Evolutionary conservation across 2,888 invertebrate genomes (phyloP), one percentile per base, ranked within the genome.

Genomic region (Tholera decimalis): DNA sequence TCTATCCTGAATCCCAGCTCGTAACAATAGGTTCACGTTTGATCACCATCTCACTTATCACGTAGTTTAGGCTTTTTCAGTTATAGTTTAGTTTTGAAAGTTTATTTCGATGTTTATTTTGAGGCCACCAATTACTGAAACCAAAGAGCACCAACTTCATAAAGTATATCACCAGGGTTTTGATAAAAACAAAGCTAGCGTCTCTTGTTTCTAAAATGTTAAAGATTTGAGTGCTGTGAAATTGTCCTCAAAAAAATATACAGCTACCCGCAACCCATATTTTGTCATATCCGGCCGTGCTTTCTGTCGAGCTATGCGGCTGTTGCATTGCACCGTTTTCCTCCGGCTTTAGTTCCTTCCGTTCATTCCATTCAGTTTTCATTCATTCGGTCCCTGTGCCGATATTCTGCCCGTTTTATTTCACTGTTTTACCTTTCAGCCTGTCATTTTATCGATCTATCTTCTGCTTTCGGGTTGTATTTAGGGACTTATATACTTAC

Each of bases 311-410:
- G 63, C 33, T 58, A 28, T 51, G 63, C 59, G 66, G 54, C 73
- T 71, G 73, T 76, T 74, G 76, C 73, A 73, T 77, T 72, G 59
- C 44, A 47, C 50, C 66, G 50, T 66, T 66, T 61, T 20, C 24
- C 30, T 56, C 62, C 73, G 68, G 59, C 61, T 59, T 56, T 50
- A 20, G 53, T 63, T 68, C 73, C 75, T 62, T 75, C 73, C 75
- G 77, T 59, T 66, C 65, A 43, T 61, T 74, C 71, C 74, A 76
- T 60, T 68, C 72, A 37, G 73, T 46, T 58, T 60, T 55, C 61
- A 56, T 72, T 72, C 60, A 54, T 62, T 73, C 57, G 53, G 33
- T 74, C 49, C 11, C 46, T 35, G 63, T 58, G 49, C 39, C 56
- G 49, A 57, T 60, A 57, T 66, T 57, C 37, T 55, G 24, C 55